A percentile compares a stretch with the other conserved stretches of the same genome.
phyloP scores from a whole-genome alignment of 2,888 invertebrate genomes.

The Sarcophaga carnaria region DNA sequence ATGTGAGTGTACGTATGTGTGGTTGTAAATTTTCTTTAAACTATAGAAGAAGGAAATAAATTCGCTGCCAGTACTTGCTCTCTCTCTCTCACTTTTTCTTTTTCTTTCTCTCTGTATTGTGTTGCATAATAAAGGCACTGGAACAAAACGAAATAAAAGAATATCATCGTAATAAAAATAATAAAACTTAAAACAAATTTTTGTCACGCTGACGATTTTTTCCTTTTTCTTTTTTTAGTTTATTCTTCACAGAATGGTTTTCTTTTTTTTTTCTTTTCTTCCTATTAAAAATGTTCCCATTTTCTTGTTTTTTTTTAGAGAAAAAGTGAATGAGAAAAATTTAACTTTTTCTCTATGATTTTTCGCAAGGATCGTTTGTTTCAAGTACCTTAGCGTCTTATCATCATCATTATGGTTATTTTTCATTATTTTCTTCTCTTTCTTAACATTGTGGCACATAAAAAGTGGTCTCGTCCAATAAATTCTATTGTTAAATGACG shows the following conservation, averaged over 20 bases:
- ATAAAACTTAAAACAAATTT: constrained; percentile 62
- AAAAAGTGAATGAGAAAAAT: background rate
- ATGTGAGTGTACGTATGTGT: background rate
- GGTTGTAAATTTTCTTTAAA: background rate
- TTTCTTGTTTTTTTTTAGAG: background rate
- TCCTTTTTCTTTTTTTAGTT: constrained; percentile 17
- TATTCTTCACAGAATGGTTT: constrained; percentile 1
- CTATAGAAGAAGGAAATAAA: constrained; percentile 3
- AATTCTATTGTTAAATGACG: constrained; percentile 54
- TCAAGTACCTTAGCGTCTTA: constrained; percentile 67
- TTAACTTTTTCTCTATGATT: constrained; percentile 13
- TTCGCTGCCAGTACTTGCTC: background rate
- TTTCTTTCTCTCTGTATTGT: constrained; percentile 14
- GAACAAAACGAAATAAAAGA: constrained; percentile 21
- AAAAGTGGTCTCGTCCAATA: constrained; percentile 51
- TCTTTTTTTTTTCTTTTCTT: background rate
- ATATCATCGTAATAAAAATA: constrained; percentile 18
- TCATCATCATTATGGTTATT: constrained; percentile 20
- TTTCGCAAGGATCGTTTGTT: constrained; percentile 48
- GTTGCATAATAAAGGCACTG: constrained; percentile 14
- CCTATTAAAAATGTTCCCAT: background rate
- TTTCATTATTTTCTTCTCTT: constrained; percentile 25
- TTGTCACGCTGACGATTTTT: constrained; percentile 46
- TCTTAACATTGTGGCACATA: constrained; percentile 32
- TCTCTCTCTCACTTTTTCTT: background rate